phyloP scores from a whole-genome alignment of 2,113 vertebrate genomes.

The Manacus vitellinus region DNA sequence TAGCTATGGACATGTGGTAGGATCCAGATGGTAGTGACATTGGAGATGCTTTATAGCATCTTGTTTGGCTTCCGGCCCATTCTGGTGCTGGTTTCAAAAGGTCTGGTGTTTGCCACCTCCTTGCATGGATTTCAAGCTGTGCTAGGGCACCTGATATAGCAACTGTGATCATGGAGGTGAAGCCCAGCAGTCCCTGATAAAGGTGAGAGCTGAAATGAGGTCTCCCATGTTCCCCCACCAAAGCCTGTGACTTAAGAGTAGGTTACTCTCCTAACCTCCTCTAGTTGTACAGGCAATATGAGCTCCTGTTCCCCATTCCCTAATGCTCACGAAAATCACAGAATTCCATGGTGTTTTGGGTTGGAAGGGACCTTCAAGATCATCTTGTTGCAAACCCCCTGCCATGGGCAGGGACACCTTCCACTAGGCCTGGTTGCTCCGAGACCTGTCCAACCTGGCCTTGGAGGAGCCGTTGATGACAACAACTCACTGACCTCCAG shows the following conservation, averaged over 20 bases:
- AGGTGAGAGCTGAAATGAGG: not conserved
- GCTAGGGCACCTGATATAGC: not conserved
- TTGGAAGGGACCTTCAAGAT: not conserved
- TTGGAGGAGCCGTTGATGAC: not conserved
- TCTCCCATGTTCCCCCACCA: fast-evolving
- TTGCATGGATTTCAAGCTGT: not conserved
- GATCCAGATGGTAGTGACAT: not conserved
- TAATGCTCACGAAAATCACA: not conserved
- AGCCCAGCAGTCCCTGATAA: not conserved
- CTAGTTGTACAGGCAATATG: fast-evolving
- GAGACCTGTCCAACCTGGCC: not conserved
- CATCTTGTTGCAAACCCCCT: not conserved
- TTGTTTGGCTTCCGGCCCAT: not conserved
- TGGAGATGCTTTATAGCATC: not conserved
- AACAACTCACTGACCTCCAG: not conserved
- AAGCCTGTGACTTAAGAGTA: not conserved
- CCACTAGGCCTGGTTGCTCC: not conserved
- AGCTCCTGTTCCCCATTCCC: not conserved
- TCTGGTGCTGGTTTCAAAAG: not conserved
- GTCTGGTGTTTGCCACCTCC: not conserved
- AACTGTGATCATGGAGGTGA: not conserved
- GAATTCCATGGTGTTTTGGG: not conserved
- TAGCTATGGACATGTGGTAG: fast-evolving
- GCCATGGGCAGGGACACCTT: not conserved
- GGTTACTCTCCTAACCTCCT: not conserved